Base-by-base conservation (phyloP, 2,888 invertebrate genomes). In the Eupeodes luniger region DNA sequence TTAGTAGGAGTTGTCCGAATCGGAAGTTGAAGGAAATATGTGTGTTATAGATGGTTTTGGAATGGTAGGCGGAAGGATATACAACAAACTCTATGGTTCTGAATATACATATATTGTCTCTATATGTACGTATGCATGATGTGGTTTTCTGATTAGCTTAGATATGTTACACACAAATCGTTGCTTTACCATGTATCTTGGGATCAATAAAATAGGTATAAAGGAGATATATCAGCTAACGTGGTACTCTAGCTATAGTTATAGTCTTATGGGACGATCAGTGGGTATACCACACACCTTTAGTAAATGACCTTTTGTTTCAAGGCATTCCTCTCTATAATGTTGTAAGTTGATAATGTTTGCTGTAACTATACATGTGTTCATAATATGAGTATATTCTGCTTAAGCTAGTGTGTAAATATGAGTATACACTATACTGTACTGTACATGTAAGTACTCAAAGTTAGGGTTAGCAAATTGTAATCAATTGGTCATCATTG, bases 401-500 rank as follows among this genome's bases (percentile, higher is more conserved):
- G 27, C 27, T 27, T 27, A 27, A 1, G 2, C 27, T 27, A 0
- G 27, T 27, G 27, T 27, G 27, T 27, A 40, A 5, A 40, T 40
- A 5, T 9, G 40, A 40, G 9, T 40, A 40, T 9, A 40, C 0
- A 40, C 6, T 5, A 40, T 40, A 5, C 55, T 4, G 11, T 40
- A 5, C 55, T 4, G 11, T 16, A 64, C 27, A 14, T 12, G 11
- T 4, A 16, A 6, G 1, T 10, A 19, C 5, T 51, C n/a, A n/a
- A 40, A n/a, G 69, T 53, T 36, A 53, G 11, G 80, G 83, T 80
- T 76, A 80, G 76, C 83, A 80, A 83, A 87, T 70, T 76, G 80
- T 83, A 87, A 87, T 87, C 86, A 83, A 87, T 83, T 87, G 83
- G 70, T 76, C 59, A 83, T 80, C 83, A 80, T 80, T 83, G 83